Percentiles rank a stretch among this genome's conserved stretches.
These are phyloP conservation scores for Drosophila infuscata DNA, from an alignment of 2,888 invertebrate species.

Conservation along the genomic window DNA sequence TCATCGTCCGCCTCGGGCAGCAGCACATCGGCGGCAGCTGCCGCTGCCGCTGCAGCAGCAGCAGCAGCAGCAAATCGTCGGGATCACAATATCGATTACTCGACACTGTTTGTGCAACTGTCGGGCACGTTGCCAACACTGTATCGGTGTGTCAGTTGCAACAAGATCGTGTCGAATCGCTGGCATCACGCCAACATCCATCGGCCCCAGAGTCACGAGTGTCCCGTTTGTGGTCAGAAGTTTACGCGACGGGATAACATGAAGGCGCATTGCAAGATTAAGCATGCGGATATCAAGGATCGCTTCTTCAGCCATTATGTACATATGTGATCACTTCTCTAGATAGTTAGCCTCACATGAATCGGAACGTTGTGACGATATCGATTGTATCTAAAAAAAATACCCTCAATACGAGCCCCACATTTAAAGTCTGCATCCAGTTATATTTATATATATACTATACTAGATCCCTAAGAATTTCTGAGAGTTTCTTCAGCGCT, in stretches of 20 bases:
- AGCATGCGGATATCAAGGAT: constrained; percentile 86
- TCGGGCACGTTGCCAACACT: constrained; percentile 85
- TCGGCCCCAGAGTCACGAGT: constrained; percentile 87
- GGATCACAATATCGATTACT: constrained; percentile 85
- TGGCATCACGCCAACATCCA: constrained; percentile 88
- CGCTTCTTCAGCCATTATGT: constrained; percentile 86
- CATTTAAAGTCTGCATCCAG: constrained; percentile 19
- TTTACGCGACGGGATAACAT: constrained; percentile 88
- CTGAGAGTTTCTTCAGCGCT: constrained; percentile 51
- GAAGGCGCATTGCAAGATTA: constrained; percentile 88
- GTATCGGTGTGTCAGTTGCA: constrained; percentile 87
- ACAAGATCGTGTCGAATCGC: constrained; percentile 88
- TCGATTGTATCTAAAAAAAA: not conserved
- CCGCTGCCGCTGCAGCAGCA: constrained; percentile 75
- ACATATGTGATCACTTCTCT: constrained; percentile 86
- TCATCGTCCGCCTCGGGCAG: constrained; percentile 27
- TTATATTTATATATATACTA: constrained; percentile 27
- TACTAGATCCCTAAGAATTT: constrained; percentile 41
- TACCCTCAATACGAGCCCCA: not conserved
- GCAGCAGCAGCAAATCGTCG: constrained; percentile 84
- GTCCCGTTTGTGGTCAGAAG: constrained; percentile 87
- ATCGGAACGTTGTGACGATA: constrained; percentile 8
- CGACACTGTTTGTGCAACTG: constrained; percentile 84
- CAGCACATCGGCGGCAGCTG: constrained; percentile 69
- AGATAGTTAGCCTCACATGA: constrained; percentile 46